Evolutionary conservation across 2,113 vertebrate species (phyloP), one percentile per base, ranked within the genome.

Genomic region (Brachyistius frenatus): DNA sequence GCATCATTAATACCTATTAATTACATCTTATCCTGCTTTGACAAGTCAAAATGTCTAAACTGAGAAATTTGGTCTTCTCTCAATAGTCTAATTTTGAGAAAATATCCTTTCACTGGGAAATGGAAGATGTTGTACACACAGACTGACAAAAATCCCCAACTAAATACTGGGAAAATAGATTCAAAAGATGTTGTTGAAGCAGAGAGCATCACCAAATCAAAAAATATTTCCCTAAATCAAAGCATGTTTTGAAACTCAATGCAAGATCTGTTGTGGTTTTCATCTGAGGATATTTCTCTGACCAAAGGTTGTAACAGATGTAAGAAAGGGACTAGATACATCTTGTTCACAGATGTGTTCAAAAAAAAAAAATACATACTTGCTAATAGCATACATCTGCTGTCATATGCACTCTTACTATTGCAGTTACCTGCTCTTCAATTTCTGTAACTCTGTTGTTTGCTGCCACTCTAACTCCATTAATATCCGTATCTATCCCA

Each of bases 401-500:
- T 16, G 23, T 57, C 61, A 35, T 15, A 37, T 15, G 36, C 7
- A 41, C 13, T 65, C 13, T 62, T 50, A 47, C 23, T 13, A 3
- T 11, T 36, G 50, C 35, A 63, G 32, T 58, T 53, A 60, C 37
- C 61, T 5, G 53, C 60, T 49, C 47, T 49, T 52, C 13, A 15
- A 30, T 30, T 13, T 78, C 37, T 39, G 3, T 11, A 49, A 54
- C 13, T 39, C 30, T 32, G 41, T 32, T 50, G 53, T 52, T 66
- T 74, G 33, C 47, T 63, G 36, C 46, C 62, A 58, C 55, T 57
- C 35, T 14, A 36, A 31, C 49, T 30, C 63, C 52, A 78, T 65
- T 50, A 74, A 66, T 55, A 76, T 69, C 47, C 69, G 66, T 57
- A 80, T 55, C 62, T 52, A 76, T 72, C 72, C 33, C 13, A 80